Evolutionary conservation across 2,797 vertebrate species (phyloP).

Genomic region (Pseudomugil tenellus): DNA sequence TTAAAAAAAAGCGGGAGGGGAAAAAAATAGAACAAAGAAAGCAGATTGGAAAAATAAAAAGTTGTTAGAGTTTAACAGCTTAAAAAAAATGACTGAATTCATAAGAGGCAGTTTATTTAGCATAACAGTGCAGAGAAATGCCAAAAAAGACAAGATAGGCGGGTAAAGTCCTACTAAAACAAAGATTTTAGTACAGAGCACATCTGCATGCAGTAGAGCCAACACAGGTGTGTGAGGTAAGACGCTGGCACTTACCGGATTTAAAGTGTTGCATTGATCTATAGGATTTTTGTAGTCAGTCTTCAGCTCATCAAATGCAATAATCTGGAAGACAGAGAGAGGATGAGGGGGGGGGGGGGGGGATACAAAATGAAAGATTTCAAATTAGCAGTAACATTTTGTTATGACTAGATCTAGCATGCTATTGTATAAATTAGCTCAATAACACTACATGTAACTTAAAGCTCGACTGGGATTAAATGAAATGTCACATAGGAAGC

Average conservation of each 20-base stretch:
- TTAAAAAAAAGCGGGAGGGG: conserved; percentile 67
- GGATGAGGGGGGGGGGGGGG: too few relatives aligned
- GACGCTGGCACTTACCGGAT: conserved; percentile 89
- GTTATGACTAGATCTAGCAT: too few relatives aligned
- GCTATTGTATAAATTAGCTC: too few relatives aligned
- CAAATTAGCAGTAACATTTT: too few relatives aligned
- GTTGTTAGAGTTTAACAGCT: conserved; percentile 93
- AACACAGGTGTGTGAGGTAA: conserved; percentile 4
- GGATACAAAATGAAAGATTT: too few relatives aligned
- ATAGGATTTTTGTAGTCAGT: conserved; percentile 99
- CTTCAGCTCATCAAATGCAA: conserved; percentile 99
- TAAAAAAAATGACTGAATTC: conserved; percentile 90
- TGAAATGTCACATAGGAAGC: too few relatives aligned
- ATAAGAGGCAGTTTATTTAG: conserved; percentile 88
- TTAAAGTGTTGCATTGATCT: conserved; percentile 99
- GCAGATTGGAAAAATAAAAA: conserved; percentile 54
- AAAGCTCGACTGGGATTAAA: too few relatives aligned
- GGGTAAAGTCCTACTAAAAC: conserved; percentile 49
- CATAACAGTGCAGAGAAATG: conserved; percentile 81
- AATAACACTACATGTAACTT: too few relatives aligned
- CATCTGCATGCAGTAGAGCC: conserved; percentile 71
- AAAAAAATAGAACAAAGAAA: conserved; percentile 87
- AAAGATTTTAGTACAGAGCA: conserved; percentile 57
- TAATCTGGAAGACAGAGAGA: conserved; percentile 93
- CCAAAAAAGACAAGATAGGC: conserved; percentile 44